These are phyloP conservation scores for Pteropus alecto DNA, from an alignment of 2,113 vertebrate genomes.

Conservation along the genomic window DNA sequence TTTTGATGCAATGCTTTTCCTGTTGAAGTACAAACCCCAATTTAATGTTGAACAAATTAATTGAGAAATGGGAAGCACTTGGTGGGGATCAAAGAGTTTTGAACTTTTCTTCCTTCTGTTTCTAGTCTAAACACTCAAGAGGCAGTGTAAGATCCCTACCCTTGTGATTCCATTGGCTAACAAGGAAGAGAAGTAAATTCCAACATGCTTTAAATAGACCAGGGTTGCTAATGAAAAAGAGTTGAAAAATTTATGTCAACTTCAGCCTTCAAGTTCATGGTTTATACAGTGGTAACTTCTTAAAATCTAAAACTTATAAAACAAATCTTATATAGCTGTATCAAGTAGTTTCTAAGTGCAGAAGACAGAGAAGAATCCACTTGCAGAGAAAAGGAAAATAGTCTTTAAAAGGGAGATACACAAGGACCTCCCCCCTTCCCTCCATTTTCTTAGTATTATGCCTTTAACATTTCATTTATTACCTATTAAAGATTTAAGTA, in stretches of 20 bases:
- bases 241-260: neutral
- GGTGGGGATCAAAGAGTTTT: neutral
- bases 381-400: neutral
- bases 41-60: conserved; percentile 18
- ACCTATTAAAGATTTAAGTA: neutral
- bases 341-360: neutral
- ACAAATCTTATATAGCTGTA: neutral
- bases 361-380: neutral
- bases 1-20: conserved; percentile 1
- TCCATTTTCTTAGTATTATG: neutral
- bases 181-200: neutral
- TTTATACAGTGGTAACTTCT: neutral
- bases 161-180: neutral
- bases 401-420: neutral
- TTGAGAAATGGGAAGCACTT: neutral
- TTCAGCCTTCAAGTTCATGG: neutral
- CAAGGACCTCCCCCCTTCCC: neutral
- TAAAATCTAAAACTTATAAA: neutral
- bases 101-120: neutral
- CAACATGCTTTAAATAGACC: neutral
- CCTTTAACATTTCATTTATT: conserved; percentile 1
- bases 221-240: neutral
- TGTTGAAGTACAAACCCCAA: neutral
- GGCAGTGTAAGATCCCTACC: neutral
- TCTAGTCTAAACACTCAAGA: neutral